Base-by-base conservation (phyloP, 2,888 invertebrate species). In the Enchytraeus crypticus region DNA sequence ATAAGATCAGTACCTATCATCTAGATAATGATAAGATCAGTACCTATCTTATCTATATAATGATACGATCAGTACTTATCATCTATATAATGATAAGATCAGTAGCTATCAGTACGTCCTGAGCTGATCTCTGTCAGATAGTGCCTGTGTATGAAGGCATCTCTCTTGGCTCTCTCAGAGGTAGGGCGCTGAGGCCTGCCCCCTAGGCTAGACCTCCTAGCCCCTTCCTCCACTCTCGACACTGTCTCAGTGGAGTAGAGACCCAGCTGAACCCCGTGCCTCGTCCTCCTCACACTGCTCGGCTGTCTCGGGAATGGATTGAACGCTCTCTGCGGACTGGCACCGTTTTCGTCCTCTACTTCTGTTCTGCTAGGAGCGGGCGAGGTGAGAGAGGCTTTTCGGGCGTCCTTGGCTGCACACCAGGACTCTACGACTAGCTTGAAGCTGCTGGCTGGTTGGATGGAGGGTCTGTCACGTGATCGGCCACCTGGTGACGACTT, bases 271-370 rank as follows among this genome's bases (percentile, higher is more conserved):
- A 77, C 66, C 0, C 77, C 77, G 53, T 74, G 73, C 57, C 71
- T 72, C 2, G 74, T 73, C 43, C 75, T 63, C 56, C 74, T 73
- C 60, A 70, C 66, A 69, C 73, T 77, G 53, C 75, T 64, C 58
- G 74, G 73, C 62, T 73, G 72, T 45, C 71, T 70, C 3, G 77
- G 75, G 60, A 77, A 77, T 3, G 78, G 77, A 64, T 76, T 74
- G 59, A 74, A 74, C 5, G 72, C 69, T 57, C 71, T 72, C 18
- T 8, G 8, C 38, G 11, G 11, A 8, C 18, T 8, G 11, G 38
- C 38, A n/a, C n/a, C n/a, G 38, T 38, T 18, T 14, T 38, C 38
- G 38, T 38, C 38, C 38, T 38, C 38, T 8, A 38, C 18, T 14
- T 18, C 18, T 18, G 38, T 14, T 14, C 18, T 38, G 18, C 8